Base-by-base conservation (phyloP, 2,113 vertebrate species). In the Holacanthus passer region DNA sequence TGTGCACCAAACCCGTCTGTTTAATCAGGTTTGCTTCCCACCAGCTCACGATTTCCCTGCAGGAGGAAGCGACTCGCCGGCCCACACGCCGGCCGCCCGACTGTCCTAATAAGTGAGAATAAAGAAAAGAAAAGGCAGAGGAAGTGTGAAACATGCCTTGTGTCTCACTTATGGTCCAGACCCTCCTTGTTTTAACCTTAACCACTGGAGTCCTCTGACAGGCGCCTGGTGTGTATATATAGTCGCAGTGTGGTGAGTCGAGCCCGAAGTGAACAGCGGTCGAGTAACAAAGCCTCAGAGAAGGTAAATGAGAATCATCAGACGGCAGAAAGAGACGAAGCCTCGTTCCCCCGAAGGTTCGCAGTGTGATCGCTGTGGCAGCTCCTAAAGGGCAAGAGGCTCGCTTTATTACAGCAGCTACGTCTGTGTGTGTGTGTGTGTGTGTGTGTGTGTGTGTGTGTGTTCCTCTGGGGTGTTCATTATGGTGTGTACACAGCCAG, bases 81-180 rank as follows among this genome's bases (percentile, higher is more conserved):
- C 53, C 76, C 76, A 9, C 27, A 8, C 3, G 12, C 27, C 29
- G 47, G 27, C 62, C 4, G 0, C 10, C n/a, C 52, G 35, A 48
- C 53, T 22, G 48, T n/a, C 43, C 45, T 82, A 72, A 85, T 79
- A 71, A 82, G 82, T 79, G 79, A 79, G 66, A 76, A 85, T 76
- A 52, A 71, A 72, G 47, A 50, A 76, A 71, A 68, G 58, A 50
- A 75, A 66, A 85, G 71, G 53, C 45, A 75, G 12, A 50, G 50
- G 48, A 19, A 10, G 81, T 81, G 68, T 68, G 77, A 84, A 81
- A 73, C 50, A 20, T 41, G 64, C 39, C 35, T 55, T 65, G 8
- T 78, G 81, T 77, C 56, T 68, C 53, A 19, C 65, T 45, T 60
- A 45, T 52, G 68, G 55, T 3, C 3, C 37, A 47, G 78, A 4